phyloP scores from a whole-genome alignment of 2,888 invertebrate genomes.

The Cephus nigrinus region DNA sequence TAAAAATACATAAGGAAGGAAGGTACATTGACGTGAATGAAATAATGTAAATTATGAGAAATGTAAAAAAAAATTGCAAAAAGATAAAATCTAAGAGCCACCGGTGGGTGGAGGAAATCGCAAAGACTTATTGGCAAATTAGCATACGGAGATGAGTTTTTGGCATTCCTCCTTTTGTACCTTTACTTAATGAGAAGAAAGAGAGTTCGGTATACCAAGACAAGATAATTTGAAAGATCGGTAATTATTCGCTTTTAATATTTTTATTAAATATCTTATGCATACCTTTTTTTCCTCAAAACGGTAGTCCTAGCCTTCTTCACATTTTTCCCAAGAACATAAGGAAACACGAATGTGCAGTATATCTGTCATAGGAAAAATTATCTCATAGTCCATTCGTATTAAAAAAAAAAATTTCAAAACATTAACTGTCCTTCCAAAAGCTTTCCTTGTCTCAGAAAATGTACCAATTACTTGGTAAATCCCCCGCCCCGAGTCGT shows the following conservation, averaged over 20 bases:
- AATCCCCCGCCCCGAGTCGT: not conserved
- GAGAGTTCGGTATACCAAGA: not conserved
- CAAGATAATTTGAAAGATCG: not conserved
- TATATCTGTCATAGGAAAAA: no score
- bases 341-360: no score
- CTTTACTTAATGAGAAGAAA: not conserved
- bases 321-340: not conserved
- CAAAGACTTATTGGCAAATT: conserved; percentile 19
- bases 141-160: conserved; percentile 23
- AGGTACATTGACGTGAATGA: not conserved
- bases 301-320: not conserved
- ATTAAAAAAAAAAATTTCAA: not conserved
- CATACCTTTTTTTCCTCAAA: not conserved
- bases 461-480: not conserved
- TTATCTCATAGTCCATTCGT: no score
- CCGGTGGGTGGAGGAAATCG: not conserved
- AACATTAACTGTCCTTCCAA: not conserved
- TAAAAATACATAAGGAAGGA: not conserved
- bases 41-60: not conserved
- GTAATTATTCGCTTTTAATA: not conserved
- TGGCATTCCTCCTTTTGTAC: conserved; percentile 2
- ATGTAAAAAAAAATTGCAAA: not conserved
- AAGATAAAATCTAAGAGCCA: no score
- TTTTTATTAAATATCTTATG: not conserved
- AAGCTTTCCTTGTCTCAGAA: not conserved